These are phyloP conservation scores for Picus viridis DNA, from an alignment of 2,797 vertebrate species.

Conservation along the genomic window DNA sequence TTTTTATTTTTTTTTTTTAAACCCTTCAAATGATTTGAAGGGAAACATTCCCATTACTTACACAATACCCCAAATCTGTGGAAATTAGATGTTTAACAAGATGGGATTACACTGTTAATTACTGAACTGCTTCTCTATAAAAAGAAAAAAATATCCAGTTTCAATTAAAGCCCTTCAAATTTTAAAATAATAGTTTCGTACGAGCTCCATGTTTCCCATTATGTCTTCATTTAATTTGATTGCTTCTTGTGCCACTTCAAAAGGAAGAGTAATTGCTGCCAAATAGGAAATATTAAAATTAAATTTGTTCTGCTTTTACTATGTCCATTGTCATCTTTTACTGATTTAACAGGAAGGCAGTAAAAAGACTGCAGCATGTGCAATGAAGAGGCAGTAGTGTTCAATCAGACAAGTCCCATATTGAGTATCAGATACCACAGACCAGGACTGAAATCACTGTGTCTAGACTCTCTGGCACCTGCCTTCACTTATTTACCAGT, in stretches of 20 bases:
- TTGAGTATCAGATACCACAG: conserved; percentile 97
- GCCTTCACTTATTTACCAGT: conserved; percentile 95
- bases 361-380: conserved; percentile 81
- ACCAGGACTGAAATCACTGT: conserved; percentile 90
- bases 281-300: conserved; percentile 85
- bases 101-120: conserved; percentile 65
- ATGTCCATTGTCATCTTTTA: conserved; percentile 80
- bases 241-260: conserved; percentile 80
- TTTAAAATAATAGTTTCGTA: conserved; percentile 74
- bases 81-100: conserved; percentile 67
- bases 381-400: conserved; percentile 87
- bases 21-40: conserved; percentile 35
- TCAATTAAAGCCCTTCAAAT: conserved; percentile 75
- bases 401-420: conserved; percentile 91
- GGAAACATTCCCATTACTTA: conserved; percentile 47
- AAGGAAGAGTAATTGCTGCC: conserved; percentile 78
- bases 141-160: conserved; percentile 74
- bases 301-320: conserved; percentile 81
- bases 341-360: conserved; percentile 93
- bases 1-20: conserved; percentile 20
- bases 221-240: conserved; percentile 81
- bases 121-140: conserved; percentile 72
- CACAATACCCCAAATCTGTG: conserved; percentile 58
- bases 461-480: conserved; percentile 99
- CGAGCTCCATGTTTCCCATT: conserved; percentile 70